Conservation (phyloP, 2,888 invertebrate genomes). For the Thereva nobilitata region DNA sequence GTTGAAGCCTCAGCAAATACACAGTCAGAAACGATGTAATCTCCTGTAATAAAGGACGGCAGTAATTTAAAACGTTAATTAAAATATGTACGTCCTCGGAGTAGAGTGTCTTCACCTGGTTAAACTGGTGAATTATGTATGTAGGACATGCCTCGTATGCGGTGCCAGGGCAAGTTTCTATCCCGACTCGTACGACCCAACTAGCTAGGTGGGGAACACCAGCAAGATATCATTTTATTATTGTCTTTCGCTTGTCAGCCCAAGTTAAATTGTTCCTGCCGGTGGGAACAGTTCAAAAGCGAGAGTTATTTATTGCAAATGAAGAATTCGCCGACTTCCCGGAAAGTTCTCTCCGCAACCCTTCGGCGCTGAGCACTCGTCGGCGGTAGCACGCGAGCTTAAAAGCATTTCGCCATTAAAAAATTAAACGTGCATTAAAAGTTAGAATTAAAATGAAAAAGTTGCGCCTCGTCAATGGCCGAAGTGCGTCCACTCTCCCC, state of each 20-base stretch:
- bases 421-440: slow-evolving; percentile 48
- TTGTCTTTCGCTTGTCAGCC: slow-evolving; percentile 30
- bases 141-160: slow-evolving; percentile 30
- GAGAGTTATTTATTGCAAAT: slow-evolving; percentile 25
- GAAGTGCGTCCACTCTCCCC: not conserved
- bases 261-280: slow-evolving; percentile 28
- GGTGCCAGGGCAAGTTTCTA: slow-evolving; percentile 16
- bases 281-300: slow-evolving; percentile 12
- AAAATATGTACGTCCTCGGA: slow-evolving; percentile 43
- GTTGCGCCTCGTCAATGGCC: slow-evolving; percentile 19
- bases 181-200: slow-evolving; percentile 21
- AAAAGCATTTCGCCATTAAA: slow-evolving; percentile 45
- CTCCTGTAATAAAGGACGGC: slow-evolving; percentile 42
- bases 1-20: slow-evolving; percentile 11
- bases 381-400: slow-evolving; percentile 18
- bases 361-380: slow-evolving; percentile 9
- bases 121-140: slow-evolving; percentile 45
- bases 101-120: slow-evolving; percentile 44
- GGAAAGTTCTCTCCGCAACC: slow-evolving; percentile 27
- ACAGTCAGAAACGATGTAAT: slow-evolving; percentile 34
- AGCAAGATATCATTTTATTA: slow-evolving; percentile 34
- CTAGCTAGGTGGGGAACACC: slow-evolving; percentile 22
- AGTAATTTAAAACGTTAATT: slow-evolving; percentile 47
- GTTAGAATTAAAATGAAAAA: slow-evolving; percentile 43
- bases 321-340: slow-evolving; percentile 13